Base-by-base conservation (phyloP, 2,888 invertebrate genomes). In the Mactromeris polynyma region DNA sequence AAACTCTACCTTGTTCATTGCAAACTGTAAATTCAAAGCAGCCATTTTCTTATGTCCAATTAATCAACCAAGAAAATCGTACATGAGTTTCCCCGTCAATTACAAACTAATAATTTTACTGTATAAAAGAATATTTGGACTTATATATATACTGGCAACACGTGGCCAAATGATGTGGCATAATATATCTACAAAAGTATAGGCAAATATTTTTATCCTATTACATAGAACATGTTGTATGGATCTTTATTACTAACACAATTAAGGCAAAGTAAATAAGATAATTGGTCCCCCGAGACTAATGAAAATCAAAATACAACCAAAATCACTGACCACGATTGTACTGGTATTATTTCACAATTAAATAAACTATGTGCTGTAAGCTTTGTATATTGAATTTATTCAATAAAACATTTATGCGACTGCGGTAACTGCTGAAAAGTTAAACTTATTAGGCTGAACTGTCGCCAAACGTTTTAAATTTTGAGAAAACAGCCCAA, bases 1-100 rank as follows among this genome's bases (percentile, higher is more conserved):
- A 17, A 51, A 51, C 14, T 51, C 79, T 90, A 90, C 90, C 90
- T 88, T 51, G 38, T 90, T 90, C 51, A 90, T 82, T 64, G 90
- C 88, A 82, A 79, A 90, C 51, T 88, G 88, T 19, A 90, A 78
- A 73, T 87, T 90, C 40, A 78, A 33, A 7, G 88, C 84, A 80
- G 90, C 88, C 90, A 90, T 83, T 40, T 42, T 79, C 31, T 19
- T 40, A 64, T 46, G 17, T 73, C 31, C 73, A 73, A 73, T 36
- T 0, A 33, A 73, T 36, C 36, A 79, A 79, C 26, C 17, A n/a
- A 17, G 7, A n/a, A n/a, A 42, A 36, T 36, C 21, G 14, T 33
- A 73, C 7, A 73, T 14, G 33, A 33, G 73, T 33, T 26, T 40
- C 26, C 42, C 73, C 46, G 42, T 46, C 73, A 73, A 82, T 82